A percentile compares a stretch with the other conserved stretches of the same genome.
These are phyloP conservation scores for Drosophila maculinotata DNA, from an alignment of 2,888 invertebrate species.

Conservation along the genomic window DNA sequence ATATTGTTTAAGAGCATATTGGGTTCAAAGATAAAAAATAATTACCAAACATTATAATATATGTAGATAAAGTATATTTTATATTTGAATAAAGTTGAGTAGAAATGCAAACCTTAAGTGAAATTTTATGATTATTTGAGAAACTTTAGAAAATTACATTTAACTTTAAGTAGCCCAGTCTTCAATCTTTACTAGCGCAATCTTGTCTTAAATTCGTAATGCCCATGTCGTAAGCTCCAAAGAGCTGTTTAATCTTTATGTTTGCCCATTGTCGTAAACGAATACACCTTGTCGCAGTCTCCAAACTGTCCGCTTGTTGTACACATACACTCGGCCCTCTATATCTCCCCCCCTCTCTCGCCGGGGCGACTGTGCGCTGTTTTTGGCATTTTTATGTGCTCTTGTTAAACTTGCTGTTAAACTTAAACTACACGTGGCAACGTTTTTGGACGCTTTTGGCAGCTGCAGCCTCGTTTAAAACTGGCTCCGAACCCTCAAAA, in stretches of 20 bases:
- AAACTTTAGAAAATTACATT: conserved; percentile 5
- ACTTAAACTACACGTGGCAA: conserved; percentile 40
- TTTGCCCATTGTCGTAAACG: conserved; percentile 45
- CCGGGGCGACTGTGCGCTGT: conserved; percentile 50
- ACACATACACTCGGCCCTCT: conserved; percentile 24
- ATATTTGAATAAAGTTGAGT: neutral
- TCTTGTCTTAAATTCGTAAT: conserved; percentile 47
- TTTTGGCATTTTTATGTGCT: conserved; percentile 67
- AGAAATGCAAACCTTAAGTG: neutral
- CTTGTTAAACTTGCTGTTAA: conserved; percentile 61
- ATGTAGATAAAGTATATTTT: too few relatives aligned
- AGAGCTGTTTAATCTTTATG: conserved; percentile 67
- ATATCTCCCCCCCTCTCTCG: too few relatives aligned
- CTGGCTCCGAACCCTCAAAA: conserved; percentile 23
- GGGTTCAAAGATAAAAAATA: neutral
- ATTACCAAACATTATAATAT: too few relatives aligned
- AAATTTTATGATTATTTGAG: conserved; percentile 5
- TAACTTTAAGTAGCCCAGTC: conserved; percentile 3
- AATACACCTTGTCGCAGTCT: conserved; percentile 57
- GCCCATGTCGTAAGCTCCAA: conserved; percentile 37
- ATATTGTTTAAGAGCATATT: neutral
- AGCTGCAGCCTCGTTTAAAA: conserved; percentile 48
- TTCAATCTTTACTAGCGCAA: conserved; percentile 49
- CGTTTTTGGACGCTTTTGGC: conserved; percentile 28
- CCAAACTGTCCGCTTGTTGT: conserved; percentile 30